Evolutionary conservation across 2,797 vertebrate genomes (phyloP), one percentile per base, ranked within the genome.

Genomic region (Malurus splendens): DNA sequence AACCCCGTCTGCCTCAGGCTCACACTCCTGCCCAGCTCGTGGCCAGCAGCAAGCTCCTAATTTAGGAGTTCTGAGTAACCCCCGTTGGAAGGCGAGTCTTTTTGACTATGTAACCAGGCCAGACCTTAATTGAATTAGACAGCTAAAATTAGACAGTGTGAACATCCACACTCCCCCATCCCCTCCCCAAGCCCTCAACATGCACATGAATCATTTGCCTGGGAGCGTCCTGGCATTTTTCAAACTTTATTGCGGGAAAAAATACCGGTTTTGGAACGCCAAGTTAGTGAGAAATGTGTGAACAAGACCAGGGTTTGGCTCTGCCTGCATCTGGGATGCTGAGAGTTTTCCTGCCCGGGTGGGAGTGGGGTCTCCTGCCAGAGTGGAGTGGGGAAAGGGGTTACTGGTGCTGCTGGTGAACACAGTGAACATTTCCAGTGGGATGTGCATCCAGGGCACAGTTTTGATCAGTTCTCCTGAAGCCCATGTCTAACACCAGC

Each of bases 81-180:
- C 39, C 54, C 0, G 0, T 25, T 1, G 2, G 66, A 81, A 83
- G 70, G 66, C 1, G 0, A 81, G 24, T 51, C 62, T 44, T 66
- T 90, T 10, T 89, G 62, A 28, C 70, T 68, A 6, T n/a, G 51
- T 47, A 57, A 70, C 20, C 3, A 0, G 71, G 60, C 54, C 72
- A 90, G 42, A 57, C 64, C 81, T 84, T 86, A 74, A 90, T 57
- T 79, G 74, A 93, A 88, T 91, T 79, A 93, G 87, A 75, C 78
- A 70, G 50, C 71, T 90, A 90, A 84, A 93, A 84, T 82, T 73
- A 86, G 85, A 59, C 41, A 87, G 60, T 47, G 67, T 79, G 71
- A 84, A 82, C 3, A 10, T 86, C 74, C 75, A 56, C 32, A 4
- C 48, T 56, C 33, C 32, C 22, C 52, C 25, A 32, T 32, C 48